Base-by-base conservation (phyloP, 2,113 vertebrate genomes). In the Pseudolaguvia tuberculata region DNA sequence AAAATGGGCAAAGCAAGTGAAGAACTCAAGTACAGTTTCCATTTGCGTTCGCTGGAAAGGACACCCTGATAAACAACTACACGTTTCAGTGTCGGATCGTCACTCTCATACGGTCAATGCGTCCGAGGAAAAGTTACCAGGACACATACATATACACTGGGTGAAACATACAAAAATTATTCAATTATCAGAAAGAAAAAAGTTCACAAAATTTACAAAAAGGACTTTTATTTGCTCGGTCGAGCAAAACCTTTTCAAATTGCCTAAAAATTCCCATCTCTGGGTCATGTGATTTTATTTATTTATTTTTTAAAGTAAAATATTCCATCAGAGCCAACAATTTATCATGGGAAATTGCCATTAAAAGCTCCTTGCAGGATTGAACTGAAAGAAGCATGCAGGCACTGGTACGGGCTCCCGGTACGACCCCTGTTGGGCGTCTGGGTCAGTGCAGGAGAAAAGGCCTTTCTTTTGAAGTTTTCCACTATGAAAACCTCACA, bases 381-480 rank as follows among this genome's bases (percentile, higher is more conserved):
- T 76, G 62, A 82, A 84, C 76, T 79, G 76, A 77, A 62, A 42
- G n/a, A 48, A 72, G 59, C 80, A 75, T 85, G 87, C 86, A 92
- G 90, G 91, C 91, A 92, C 89, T 88, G 78, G 85, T 86, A 83
- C 87, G 87, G 82, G 83, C 85, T 76, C 87, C 86, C 70, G 79
- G 29, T 39, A 5, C 39, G 29, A 58, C 73, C 73, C 21, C 39
- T 29, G 1, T 35, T 81, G 78, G 78, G 62, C 79, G 72, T 83
- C 75, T 79, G 81, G 79, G 80, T 87, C 85, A 83, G 42, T 5
- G 23, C 12, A 78, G 83, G 84, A n/a, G 87, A 87, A 87, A 87
- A 87, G 88, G 90, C 88, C 87, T 88, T 85, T 77, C 85, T 80
- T 70, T 3, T 55, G n/a, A 47, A 65, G 18, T n/a, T 25, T n/a